phyloP scores from a whole-genome alignment of 1,140 invertebrate genomes.

The Leptinotarsa defecta region DNA sequence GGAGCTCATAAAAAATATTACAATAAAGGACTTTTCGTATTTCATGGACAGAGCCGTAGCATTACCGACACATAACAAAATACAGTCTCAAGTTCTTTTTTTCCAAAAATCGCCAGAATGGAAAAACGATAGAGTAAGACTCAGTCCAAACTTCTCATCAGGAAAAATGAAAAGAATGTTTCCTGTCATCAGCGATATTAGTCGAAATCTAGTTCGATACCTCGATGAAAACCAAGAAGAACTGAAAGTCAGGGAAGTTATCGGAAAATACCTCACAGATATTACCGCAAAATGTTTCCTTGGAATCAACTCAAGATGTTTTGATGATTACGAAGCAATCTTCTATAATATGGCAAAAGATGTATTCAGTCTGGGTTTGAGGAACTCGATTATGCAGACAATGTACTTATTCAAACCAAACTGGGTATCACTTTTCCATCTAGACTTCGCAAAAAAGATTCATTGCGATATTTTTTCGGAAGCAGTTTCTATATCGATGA shows the following conservation, averaged over 20 bases:
- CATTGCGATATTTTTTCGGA: not conserved
- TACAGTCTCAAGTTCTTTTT: conserved; percentile 51
- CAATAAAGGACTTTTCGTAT: conserved; percentile 60
- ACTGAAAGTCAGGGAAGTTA: conserved; percentile 46
- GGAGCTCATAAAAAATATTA: conserved; percentile 59
- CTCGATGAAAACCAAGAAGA: not conserved
- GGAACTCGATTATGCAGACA: not conserved
- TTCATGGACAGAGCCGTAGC: conserved; percentile 60
- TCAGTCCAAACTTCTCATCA: conserved; percentile 54
- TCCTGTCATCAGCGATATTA: conserved; percentile 47
- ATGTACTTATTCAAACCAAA: conserved; percentile 9
- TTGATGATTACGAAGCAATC: conserved; percentile 54
- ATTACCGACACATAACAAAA: conserved; percentile 58
- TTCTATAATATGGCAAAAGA: conserved; percentile 46
- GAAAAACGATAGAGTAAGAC: conserved; percentile 53
- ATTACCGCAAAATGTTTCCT: conserved; percentile 58
- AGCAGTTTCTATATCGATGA: not conserved
- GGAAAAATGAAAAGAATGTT: conserved; percentile 57
- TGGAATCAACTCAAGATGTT: conserved; percentile 55
- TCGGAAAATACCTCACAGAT: conserved; percentile 59
- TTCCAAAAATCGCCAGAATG: conserved; percentile 49
- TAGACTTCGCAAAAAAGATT: conserved; percentile 16
- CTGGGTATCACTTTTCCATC: not conserved
- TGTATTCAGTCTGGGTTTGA: conserved; percentile 33
- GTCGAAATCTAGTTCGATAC: conserved; percentile 39